Conservation (phyloP, 2,888 invertebrate genomes). For the Nasonovia ribisnigri region DNA sequence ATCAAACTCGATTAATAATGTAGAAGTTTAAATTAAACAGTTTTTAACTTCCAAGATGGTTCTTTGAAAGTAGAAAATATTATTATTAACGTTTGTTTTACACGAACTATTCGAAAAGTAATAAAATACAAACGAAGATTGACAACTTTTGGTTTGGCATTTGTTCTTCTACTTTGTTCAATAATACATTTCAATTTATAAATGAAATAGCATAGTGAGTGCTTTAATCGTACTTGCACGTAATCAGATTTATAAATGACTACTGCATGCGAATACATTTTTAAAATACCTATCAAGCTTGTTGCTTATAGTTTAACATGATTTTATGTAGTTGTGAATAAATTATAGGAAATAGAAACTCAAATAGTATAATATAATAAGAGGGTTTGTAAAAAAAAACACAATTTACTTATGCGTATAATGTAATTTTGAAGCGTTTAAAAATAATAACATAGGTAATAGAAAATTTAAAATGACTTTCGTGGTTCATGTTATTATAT, state of each 20-base stretch:
- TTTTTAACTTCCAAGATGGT: conserved; percentile 27
- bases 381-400: not conserved
- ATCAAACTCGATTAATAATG: conserved; percentile 27
- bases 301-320: not conserved
- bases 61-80: conserved; percentile 27
- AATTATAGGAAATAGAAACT: not conserved
- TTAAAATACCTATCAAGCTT: not conserved
- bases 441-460: not conserved
- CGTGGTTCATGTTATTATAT: not conserved
- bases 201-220: not conserved
- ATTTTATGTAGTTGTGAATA: conserved; percentile 20
- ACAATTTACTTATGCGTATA: not conserved
- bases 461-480: not conserved
- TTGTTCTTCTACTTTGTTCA: not conserved
- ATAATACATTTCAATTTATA: conserved; percentile 38
- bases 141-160: conserved; percentile 23
- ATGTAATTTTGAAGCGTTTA: not conserved
- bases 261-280: conserved; percentile 11
- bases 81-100: conserved; percentile 41
- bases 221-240: not conserved
- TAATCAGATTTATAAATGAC: conserved; percentile 37
- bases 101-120: conserved; percentile 25
- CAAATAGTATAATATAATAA: not conserved
- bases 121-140: conserved; percentile 41
- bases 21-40: conserved; percentile 44